Evolutionary conservation across 2,888 invertebrate genomes (phyloP), one percentile per base, ranked within the genome.

Genomic region (Erannis defoliaria): DNA sequence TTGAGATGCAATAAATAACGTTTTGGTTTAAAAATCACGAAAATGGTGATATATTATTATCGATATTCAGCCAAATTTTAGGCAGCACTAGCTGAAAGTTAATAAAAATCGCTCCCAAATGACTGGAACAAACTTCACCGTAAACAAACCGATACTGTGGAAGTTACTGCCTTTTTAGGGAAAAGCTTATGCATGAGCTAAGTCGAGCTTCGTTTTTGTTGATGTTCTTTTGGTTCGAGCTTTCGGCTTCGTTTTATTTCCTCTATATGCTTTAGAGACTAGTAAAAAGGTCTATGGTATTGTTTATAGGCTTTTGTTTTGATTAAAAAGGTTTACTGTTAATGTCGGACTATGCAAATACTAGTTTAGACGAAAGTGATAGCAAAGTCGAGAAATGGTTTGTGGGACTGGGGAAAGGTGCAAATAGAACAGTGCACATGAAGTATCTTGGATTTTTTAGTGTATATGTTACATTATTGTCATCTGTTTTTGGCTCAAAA

Each of bases 61-160:
- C 46, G 55, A 55, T 21, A 38, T 38, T 45, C 6, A 29, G n/a
- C 31, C 43, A 43, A 86, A 80, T 79, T 83, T 83, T 77, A 76
- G 74, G 35, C 56, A 56, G 0, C 62, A 53, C 62, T 57, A 79
- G 72, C 76, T 6, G 51, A 82, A 86, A 89, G 88, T 90, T 90
- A 88, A 89, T 90, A 90, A 91, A 90, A 90, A 90, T 88, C 80
- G 89, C 74, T 86, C 84, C 86, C 87, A 83, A 88, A 89, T 86
- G 84, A 89, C 86, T 88, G 77, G 71, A 73, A 77, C 75, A 80
- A 88, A 88, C 81, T 88, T 88, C 74, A 71, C 75, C 77, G 83
- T 86, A 85, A 88, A 88, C 88, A 88, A 80, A 84, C 83, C 83
- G 81, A 84, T 83, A 80, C 82, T 70, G 74, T 46, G 37, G 42